Base-by-base conservation (phyloP, 2,888 invertebrate species). In the Taenaris catops region DNA sequence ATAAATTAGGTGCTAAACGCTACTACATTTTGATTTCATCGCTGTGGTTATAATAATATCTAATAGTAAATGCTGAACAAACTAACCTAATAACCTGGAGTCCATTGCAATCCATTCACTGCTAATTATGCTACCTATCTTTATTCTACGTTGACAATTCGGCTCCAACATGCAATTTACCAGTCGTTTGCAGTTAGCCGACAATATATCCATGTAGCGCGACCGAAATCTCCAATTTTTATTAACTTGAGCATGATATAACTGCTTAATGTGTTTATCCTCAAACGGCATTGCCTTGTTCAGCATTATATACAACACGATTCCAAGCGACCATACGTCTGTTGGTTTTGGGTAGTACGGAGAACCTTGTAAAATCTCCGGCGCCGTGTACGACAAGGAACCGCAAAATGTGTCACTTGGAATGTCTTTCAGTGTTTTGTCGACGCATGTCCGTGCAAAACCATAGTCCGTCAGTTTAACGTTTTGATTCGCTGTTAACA, bases 201-300 rank as follows among this genome's bases (percentile, higher is more conserved):
- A 91, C 14, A 92, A 51, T 1, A 54, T 44, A 27, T 89, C 88
- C 0, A 78, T 65, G 14, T 91, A 89, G 54, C 91, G 91, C 0
- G 90, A 83, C n/a, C 92, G 86, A 59, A 93, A 93, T 53, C 89
- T 90, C 92, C 93, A 94, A 39, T 87, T 84, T 38, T 80, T 88
- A 44, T 87, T 88, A 2, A 90, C 64, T 50, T 87, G 86, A 1
- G 84, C 71, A 51, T 91, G 90, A 53, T 93, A 91, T 50, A 95
- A 75, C 41, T 75, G 89, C 49, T 91, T 92, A 14, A 93, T 89
- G 53, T 94, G 92, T 12, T 91, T 89, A 47, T 94, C 94, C 58
- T 94, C 93, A 58, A 94, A 96, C 0, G 96, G 95, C 93, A 95
- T 93, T 0, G 93, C 91, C 58, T 94, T 91, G 59, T 94, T 95